Base-by-base conservation (phyloP, 64 coral and sea anemone genomes). In the Montipora cactus region DNA sequence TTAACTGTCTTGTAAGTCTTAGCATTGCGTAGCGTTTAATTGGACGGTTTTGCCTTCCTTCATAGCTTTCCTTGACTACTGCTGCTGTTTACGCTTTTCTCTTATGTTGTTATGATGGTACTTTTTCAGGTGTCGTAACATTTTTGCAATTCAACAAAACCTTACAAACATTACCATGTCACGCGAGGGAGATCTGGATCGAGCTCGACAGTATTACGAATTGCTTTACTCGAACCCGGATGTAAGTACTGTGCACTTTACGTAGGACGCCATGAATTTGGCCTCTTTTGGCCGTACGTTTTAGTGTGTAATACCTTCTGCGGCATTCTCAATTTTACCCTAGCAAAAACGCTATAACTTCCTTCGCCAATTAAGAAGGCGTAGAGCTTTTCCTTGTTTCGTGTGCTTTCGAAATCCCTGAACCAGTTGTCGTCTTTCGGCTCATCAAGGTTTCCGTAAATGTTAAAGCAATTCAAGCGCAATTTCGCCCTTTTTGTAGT, bases 121-220 rank as follows among this genome's bases (percentile, higher is more conserved):
- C 82, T 44, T n/a, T 37, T 79, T 20, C 20, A 99, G 98, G 95
- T 99, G 95, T 52, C 95, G 98, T 72, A 99, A 96, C 57, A 99
- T 99, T 61, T 99, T 99, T 77, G 95, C 95, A 8, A 90, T 99
- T 16, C 98, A 99, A 55, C 98, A 99, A 81, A 99, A 96, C 85
- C 71, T 99, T 20, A 94, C 95, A 37, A 99, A 99, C n/a, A 99
- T 99, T 66, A 99, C 98, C 1, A 94, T 96, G 94, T 96, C 98
- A 37, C 88, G 95, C n/a, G 98, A 99, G 70, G 95, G 90, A 67
- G 98, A 99, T 59, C 84, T 99, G 46, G 98, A 99, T 67, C 93
- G 73, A 73, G 98, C 98, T 25, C 78, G 98, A 10, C 94, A 96
- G 76, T 99, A 99, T 44, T 99, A 99, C 16, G 95, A 99, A 80